A percentile compares a stretch with the other conserved stretches of the same genome.
Conservation (phyloP, 2,113 vertebrate species). For the Pontoporia blainvillei region DNA sequence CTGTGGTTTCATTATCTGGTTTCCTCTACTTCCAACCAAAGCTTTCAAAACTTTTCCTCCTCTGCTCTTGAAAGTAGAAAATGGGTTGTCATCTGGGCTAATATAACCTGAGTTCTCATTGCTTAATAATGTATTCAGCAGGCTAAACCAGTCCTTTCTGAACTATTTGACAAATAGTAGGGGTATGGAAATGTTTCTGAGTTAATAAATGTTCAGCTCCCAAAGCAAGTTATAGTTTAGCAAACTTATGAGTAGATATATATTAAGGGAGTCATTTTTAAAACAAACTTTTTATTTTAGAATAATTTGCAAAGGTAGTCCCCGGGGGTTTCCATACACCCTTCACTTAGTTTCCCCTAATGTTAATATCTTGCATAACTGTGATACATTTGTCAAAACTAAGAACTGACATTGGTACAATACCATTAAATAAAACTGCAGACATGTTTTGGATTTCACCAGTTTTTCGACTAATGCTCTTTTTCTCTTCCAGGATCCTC, state of each 20-base stretch:
- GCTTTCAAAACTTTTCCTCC: constrained; percentile 34
- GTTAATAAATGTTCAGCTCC: not conserved
- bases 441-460: not conserved
- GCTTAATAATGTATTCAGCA: not conserved
- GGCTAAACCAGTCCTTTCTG: not conserved
- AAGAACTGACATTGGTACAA: not conserved
- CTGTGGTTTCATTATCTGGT: constrained; percentile 19
- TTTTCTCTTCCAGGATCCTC: not conserved
- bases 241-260: constrained; percentile 12
- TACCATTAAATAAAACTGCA: not conserved
- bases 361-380: not conserved
- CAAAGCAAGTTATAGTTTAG: constrained; percentile 9
- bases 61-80: constrained; percentile 9
- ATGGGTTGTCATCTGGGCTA: not conserved
- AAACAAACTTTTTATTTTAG: not conserved
- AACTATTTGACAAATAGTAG: not conserved
- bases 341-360: not conserved
- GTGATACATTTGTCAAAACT: not conserved
- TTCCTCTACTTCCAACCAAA: constrained; percentile 28
- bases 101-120: constrained; percentile 17
- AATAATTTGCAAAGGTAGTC: not conserved
- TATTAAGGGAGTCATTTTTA: not conserved
- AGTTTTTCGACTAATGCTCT: not conserved
- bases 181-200: not conserved
- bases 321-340: not conserved